Evolutionary conservation across 2,797 vertebrate species (phyloP).

Genomic region (Paedocypris micromegethes): DNA sequence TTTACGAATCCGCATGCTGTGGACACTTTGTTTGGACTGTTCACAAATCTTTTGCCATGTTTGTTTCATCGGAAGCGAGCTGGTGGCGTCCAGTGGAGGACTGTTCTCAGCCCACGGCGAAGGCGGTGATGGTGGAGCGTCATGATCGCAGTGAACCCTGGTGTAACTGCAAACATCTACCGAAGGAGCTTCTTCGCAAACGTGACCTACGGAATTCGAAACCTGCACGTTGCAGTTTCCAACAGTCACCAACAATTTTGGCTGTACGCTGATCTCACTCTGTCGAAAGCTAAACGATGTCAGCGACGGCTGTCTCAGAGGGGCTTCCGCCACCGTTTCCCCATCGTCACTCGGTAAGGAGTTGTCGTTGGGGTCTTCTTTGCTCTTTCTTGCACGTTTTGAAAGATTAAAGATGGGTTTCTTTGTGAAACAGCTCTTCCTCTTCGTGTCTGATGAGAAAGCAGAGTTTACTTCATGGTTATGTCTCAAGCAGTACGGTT

Average conservation of each 20-base stretch:
- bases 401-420: slow-evolving; percentile 58
- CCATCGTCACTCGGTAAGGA: slow-evolving; percentile 52
- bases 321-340: slow-evolving; percentile 40
- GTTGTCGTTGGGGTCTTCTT: slow-evolving; percentile 43
- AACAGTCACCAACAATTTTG: slow-evolving; percentile 57
- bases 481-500: slow-evolving; percentile 56
- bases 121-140: slow-evolving; percentile 45
- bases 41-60: slow-evolving; percentile 78
- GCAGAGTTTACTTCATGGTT: slow-evolving; percentile 46
- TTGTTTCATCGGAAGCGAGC: slow-evolving; percentile 69
- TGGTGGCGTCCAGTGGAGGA: slow-evolving; percentile 52
- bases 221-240: slow-evolving; percentile 63
- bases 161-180: slow-evolving; percentile 69
- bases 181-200: slow-evolving; percentile 57
- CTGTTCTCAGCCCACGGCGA: slow-evolving; percentile 45
- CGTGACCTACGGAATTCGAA: slow-evolving; percentile 58
- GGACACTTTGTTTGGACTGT: slow-evolving; percentile 69
- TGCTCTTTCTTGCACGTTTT: slow-evolving; percentile 49
- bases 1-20: slow-evolving; percentile 73
- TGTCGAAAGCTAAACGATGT: slow-evolving; percentile 45
- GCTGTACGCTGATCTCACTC: slow-evolving; percentile 51
- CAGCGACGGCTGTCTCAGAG: slow-evolving; percentile 38
- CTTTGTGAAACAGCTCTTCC: slow-evolving; percentile 52
- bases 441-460: slow-evolving; percentile 50
- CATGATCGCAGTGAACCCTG: slow-evolving; percentile 52